Evolutionary conservation across 2,888 invertebrate species (phyloP).

Genomic region (Hyppa rectilinea): DNA sequence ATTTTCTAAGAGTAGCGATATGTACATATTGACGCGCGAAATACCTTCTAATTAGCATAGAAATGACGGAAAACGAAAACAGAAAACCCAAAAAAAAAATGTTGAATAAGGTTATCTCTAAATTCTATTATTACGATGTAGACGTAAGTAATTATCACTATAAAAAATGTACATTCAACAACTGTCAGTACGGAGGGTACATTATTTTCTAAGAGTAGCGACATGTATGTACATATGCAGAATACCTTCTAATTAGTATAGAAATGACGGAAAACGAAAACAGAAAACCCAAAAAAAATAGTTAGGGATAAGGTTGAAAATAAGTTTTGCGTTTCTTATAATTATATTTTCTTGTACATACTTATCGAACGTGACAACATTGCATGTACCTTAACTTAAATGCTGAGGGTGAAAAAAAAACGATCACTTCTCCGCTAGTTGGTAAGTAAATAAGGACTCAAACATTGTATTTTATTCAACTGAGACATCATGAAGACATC

Average conservation of each 20-base stretch:
- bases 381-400: background rate
- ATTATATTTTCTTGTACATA: background rate
- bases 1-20: constrained; percentile 14
- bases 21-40: constrained; percentile 38
- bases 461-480: background rate
- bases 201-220: constrained; percentile 19
- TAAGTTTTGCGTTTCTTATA: constrained; percentile 1
- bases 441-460: background rate
- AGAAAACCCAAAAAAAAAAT: background rate
- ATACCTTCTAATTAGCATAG: background rate
- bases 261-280: no score
- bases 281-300: background rate
- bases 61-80: constrained; percentile 5
- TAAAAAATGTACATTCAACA: constrained; percentile 24
- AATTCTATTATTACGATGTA: no score
- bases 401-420: background rate
- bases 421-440: background rate
- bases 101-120: no score
- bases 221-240: constrained; percentile 37
- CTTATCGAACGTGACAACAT: background rate
- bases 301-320: background rate
- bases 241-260: background rate
- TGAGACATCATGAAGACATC: background rate
- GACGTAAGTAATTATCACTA: no score
- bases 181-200: background rate